Evolutionary conservation across 2,797 vertebrate genomes (phyloP).

Genomic region (Sebastes umbrosus): DNA sequence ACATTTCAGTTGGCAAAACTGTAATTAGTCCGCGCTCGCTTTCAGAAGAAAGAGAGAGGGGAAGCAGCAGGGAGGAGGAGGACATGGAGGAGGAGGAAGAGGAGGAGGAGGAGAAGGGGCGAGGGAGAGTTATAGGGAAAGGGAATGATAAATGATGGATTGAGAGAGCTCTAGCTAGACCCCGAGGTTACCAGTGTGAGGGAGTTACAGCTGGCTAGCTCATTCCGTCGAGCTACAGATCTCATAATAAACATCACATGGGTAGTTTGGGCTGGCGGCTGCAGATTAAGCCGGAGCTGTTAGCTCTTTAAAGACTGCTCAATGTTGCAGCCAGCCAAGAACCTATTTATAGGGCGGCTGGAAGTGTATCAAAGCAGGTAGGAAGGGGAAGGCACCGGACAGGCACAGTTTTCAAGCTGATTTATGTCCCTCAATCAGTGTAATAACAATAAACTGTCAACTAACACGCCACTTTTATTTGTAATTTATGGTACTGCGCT

Average conservation of each 20-base stretch:
- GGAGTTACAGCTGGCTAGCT: slow-evolving; percentile 75
- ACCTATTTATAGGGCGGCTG: slow-evolving; percentile 73
- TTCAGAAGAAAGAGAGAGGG: slow-evolving; percentile 33
- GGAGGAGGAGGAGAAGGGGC: slow-evolving; percentile 23
- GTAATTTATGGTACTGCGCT: slow-evolving; percentile 70
- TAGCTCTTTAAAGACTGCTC: slow-evolving; percentile 78
- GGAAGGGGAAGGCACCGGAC: slow-evolving; percentile 57
- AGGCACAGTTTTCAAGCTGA: slow-evolving; percentile 62
- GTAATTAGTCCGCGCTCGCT: slow-evolving; percentile 51
- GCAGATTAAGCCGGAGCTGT: slow-evolving; percentile 79
- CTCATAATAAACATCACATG: slow-evolving; percentile 82
- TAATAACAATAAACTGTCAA: slow-evolving; percentile 78
- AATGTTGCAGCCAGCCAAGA: slow-evolving; percentile 65
- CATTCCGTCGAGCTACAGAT: slow-evolving; percentile 70
- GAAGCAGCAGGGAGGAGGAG: slow-evolving; percentile 40
- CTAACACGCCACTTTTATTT: slow-evolving; percentile 69
- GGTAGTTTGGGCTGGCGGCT: slow-evolving; percentile 77
- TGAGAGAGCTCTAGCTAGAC: slow-evolving; percentile 57
- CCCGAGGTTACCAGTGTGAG: slow-evolving; percentile 73
- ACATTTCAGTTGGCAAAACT: slow-evolving; percentile 39
- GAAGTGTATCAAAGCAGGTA: slow-evolving; percentile 74
- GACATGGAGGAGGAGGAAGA: slow-evolving; percentile 5
- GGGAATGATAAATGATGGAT: slow-evolving; percentile 73
- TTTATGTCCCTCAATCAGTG: slow-evolving; percentile 79
- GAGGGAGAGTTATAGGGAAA: slow-evolving; percentile 46